These are phyloP conservation scores for Micromussa lordhowensis DNA, from an alignment of 92 coral and sea anemone species.

Conservation along the genomic window DNA sequence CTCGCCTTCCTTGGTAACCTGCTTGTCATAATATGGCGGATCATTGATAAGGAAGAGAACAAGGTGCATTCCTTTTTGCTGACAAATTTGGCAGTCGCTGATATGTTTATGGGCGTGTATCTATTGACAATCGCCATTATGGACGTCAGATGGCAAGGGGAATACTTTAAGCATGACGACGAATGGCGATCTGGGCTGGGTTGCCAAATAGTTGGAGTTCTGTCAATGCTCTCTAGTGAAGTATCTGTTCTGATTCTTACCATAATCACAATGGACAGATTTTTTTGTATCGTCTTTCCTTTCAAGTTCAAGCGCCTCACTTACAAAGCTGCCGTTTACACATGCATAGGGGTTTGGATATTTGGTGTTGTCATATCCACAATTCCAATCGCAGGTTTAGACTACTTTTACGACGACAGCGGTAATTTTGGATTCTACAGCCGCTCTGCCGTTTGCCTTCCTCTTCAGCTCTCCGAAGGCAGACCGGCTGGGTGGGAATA, in stretches of 20 bases:
- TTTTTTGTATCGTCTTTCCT: conserved; percentile 71
- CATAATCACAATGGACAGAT: conserved; percentile 66
- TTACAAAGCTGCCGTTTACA: conserved; percentile 24
- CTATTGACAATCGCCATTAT: conserved; percentile 59
- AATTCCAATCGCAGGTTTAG: conserved; percentile 49
- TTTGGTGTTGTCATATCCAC: conserved; percentile 34
- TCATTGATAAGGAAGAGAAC: conserved; percentile 30
- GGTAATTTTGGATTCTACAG: conserved; percentile 69
- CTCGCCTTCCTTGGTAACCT: conserved; percentile 65
- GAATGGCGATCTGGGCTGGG: conserved; percentile 75
- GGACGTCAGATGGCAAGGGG: conserved; percentile 78
- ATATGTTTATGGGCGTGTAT: conserved; percentile 76
- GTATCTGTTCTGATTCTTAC: conserved; percentile 67
- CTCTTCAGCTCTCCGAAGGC: conserved; percentile 68
- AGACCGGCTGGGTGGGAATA: conserved; percentile 78
- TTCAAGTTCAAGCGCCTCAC: conserved; percentile 54
- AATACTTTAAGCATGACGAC: conserved; percentile 75
- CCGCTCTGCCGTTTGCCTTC: conserved; percentile 71
- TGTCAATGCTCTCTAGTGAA: conserved; percentile 77
- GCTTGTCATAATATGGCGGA: conserved; percentile 64
- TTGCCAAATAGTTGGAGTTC: conserved; percentile 65
- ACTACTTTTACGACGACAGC: conserved; percentile 54
- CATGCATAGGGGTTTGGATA: conserved; percentile 40
- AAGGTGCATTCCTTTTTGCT: conserved; percentile 60
- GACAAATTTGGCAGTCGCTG: conserved; percentile 72